Evolutionary conservation across 2,797 vertebrate species (phyloP).

Genomic region (Chaetodon trifasciatus): DNA sequence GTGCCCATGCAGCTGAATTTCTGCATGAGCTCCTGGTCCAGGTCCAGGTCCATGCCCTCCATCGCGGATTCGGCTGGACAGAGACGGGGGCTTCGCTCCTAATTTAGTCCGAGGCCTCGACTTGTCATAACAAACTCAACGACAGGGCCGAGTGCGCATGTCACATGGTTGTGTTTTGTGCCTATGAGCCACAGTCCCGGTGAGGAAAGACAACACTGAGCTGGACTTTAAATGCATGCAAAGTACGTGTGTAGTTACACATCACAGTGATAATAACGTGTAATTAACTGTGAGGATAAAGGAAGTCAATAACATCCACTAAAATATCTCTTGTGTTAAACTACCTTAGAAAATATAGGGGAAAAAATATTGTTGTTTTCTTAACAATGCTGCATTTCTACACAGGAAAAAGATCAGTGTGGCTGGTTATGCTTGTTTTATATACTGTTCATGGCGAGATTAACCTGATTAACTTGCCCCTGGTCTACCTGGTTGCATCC

Average conservation of each 20-base stretch:
- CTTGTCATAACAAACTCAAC: conserved; percentile 87
- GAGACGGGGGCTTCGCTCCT: conserved; percentile 72
- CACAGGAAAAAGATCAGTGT: neutral
- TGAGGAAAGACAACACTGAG: neutral
- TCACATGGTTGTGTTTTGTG: conserved; percentile 57
- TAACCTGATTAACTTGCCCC: neutral
- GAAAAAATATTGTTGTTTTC: neutral
- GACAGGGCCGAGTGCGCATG: conserved; percentile 87
- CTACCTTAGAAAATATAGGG: too few species aligned
- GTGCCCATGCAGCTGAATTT: conserved; percentile 98
- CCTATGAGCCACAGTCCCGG: neutral
- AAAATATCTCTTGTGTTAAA: too few species aligned
- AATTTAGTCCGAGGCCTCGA: conserved; percentile 89
- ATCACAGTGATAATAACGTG: neutral
- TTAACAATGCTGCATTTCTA: neutral
- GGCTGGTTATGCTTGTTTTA: neutral
- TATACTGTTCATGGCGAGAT: neutral
- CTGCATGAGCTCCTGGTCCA: conserved; percentile 98
- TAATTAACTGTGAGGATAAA: neutral
- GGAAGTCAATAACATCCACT: neutral
- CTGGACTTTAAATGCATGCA: neutral
- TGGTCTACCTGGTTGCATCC: too few species aligned
- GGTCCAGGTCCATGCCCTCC: conserved; percentile 94
- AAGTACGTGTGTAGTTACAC: neutral
- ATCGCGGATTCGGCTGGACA: conserved; percentile 83